Percentiles rank a stretch among this genome's conserved stretches.
Conservation (phyloP, 2,888 invertebrate genomes). For the Drosophila neutralis region DNA sequence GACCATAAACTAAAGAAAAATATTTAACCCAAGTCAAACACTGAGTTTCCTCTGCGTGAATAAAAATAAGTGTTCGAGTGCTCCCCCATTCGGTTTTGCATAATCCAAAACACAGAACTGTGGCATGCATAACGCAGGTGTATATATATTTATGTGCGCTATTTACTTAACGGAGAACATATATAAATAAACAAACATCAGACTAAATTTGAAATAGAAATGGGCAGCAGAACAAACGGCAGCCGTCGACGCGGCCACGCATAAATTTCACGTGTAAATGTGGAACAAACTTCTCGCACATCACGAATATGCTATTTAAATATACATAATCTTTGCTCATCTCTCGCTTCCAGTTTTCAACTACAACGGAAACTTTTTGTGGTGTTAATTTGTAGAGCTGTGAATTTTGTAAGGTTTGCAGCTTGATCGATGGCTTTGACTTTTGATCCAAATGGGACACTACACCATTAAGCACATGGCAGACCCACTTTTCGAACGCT, state of each 20-base stretch:
- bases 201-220: slow-evolving; percentile 39
- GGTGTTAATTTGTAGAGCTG: slow-evolving; percentile 49
- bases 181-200: slow-evolving; percentile 65
- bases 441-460: slow-evolving; percentile 26
- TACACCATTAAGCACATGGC: slow-evolving; percentile 19
- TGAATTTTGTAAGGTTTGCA: slow-evolving; percentile 45
- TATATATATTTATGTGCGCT: slow-evolving; percentile 30
- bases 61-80: slow-evolving; percentile 33
- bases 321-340: slow-evolving; percentile 28
- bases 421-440: slow-evolving; percentile 41
- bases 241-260: slow-evolving; percentile 54
- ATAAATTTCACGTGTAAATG: slow-evolving; percentile 76
- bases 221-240: slow-evolving; percentile 19
- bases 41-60: slow-evolving; percentile 23
- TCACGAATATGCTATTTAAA: slow-evolving; percentile 34
- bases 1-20: slow-evolving; percentile 21
- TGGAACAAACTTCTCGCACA: slow-evolving; percentile 65
- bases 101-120: slow-evolving; percentile 41
- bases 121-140: slow-evolving; percentile 62
- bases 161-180: slow-evolving; percentile 58
- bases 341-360: slow-evolving; percentile 24
- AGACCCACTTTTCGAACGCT: slow-evolving; percentile 43
- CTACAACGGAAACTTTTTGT: slow-evolving; percentile 23
- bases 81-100: slow-evolving; percentile 45
- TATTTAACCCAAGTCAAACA: slow-evolving; percentile 18